Evolutionary conservation across 2,113 vertebrate species (phyloP).

Genomic region (Phoxinus phoxinus): DNA sequence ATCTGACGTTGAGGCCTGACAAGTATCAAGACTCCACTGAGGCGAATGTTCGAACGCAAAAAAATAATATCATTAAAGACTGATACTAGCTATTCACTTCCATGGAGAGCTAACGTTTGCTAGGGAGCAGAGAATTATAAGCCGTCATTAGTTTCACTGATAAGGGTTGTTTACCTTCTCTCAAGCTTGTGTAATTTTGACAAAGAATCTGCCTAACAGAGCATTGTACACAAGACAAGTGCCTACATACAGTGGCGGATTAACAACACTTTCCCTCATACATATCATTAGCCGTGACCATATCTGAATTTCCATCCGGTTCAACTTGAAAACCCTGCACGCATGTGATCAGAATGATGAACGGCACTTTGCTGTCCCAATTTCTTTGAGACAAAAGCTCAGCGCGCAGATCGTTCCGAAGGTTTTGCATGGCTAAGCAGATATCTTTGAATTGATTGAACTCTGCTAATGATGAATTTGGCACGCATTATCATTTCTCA

Average conservation of each 20-base stretch:
- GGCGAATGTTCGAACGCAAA: constrained; percentile 65
- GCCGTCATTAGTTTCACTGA: constrained; percentile 55
- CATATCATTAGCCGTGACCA: constrained; percentile 36
- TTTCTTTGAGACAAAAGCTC: constrained; percentile 51
- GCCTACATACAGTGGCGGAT: constrained; percentile 43
- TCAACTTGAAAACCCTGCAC: constrained; percentile 27
- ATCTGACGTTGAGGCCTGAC: constrained; percentile 91
- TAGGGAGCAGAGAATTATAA: constrained; percentile 61
- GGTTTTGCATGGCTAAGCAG: constrained; percentile 51
- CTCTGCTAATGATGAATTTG: constrained; percentile 55
- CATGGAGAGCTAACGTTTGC: background rate
- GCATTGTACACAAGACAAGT: constrained; percentile 41
- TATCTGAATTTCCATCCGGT: constrained; percentile 49
- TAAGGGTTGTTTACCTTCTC: constrained; percentile 48
- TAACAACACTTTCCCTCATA: constrained; percentile 51
- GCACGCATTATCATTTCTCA: constrained; percentile 65
- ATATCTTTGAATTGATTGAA: constrained; percentile 60
- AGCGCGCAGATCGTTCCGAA: constrained; percentile 19
- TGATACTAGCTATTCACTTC: background rate
- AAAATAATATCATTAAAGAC: background rate
- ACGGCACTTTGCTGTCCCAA: constrained; percentile 42
- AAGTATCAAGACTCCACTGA: constrained; percentile 71
- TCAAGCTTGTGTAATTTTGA: constrained; percentile 45
- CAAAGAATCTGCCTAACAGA: constrained; percentile 25
- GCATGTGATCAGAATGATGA: constrained; percentile 54